Evolutionary conservation across 1,140 invertebrate genomes (phyloP), one percentile per base, ranked within the genome.

Genomic region (Metopolophium dirhodum): DNA sequence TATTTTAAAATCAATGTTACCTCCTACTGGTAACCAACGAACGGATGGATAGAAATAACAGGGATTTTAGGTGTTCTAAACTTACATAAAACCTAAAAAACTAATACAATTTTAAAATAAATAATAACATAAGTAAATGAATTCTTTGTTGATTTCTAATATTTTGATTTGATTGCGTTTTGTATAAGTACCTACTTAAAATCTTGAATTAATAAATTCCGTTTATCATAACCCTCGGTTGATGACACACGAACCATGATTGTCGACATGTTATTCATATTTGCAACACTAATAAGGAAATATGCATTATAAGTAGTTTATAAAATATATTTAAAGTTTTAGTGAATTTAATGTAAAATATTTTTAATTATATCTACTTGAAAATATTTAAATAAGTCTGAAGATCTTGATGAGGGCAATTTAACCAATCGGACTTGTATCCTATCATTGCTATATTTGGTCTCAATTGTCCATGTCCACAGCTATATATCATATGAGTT

Each of bases 401-500:
- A 2, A 99, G 96, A 94, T 98, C 97, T 77, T 97, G 96, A 26
- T 96, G 95, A 94, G 96, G 96, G 94, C 97, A 98, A 14, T 95
- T 96, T 61, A 96, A 95, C 99, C 99, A 99, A 95, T 99, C 97
- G 0, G 96, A 96, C 95, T 99, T 99, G 95, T 98, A 99, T 18
- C 99, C 99, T 96, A 99, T 97, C 94, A 99, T 96, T 45, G 99
- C 95, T 57, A 99, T 98, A 95, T 99, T 99, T 0, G 99, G 99
- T n/a, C 97, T 96, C 54, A 99, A 96, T 95, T 99, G 98, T 7
- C 99, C 99, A 41, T 99, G 96, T 20, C 99, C 99, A 3, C 97
- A 95, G 4, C 97, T 96, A 96, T 98, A 97, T 94, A 98, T 96
- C 88, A 98, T 95, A 6, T 51, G 54, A 94, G 97, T 97, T 1